These are phyloP conservation scores for Cancer borealis DNA, from an alignment of 2,888 invertebrate species.

Conservation along the genomic window DNA sequence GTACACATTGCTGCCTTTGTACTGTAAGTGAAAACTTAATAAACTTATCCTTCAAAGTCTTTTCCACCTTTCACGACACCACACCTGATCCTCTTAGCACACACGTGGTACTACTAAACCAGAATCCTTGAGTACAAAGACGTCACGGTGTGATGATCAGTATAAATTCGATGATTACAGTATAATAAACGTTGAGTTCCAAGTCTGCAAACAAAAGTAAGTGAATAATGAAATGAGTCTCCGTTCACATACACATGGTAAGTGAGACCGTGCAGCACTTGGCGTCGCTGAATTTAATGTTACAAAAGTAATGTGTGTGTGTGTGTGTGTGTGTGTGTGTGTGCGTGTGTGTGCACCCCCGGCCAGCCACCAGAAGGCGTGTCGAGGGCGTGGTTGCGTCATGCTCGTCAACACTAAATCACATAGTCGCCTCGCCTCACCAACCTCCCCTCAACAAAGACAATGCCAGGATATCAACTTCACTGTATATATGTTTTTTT, in stretches of 20 bases:
- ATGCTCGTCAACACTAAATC: not conserved
- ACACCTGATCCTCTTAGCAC: not conserved
- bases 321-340: constrained; percentile 17
- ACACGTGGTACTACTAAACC: too few species aligned
- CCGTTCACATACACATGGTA: too few species aligned
- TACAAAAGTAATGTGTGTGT: not conserved
- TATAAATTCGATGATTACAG: too few species aligned
- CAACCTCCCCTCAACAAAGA: not conserved
- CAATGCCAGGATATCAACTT: constrained; percentile 3
- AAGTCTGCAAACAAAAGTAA: too few species aligned
- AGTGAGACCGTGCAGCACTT: not conserved
- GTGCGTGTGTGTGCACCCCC: not conserved
- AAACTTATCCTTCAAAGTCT: not conserved
- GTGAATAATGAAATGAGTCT: too few species aligned
- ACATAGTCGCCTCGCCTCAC: not conserved
- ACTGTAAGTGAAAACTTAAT: not conserved
- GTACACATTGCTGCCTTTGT: not conserved
- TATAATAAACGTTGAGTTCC: too few species aligned
- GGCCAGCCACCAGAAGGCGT: not conserved
- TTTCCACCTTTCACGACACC: not conserved
- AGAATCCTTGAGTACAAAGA: too few species aligned
- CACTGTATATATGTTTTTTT: not conserved
- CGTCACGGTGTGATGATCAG: too few species aligned
- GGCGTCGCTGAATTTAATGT: not conserved
- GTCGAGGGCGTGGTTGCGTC: constrained; percentile 8